A percentile compares a stretch with the other conserved stretches of the same genome.
Conservation (phyloP, 2,113 vertebrate genomes). For the Platysternon megacephalum region DNA sequence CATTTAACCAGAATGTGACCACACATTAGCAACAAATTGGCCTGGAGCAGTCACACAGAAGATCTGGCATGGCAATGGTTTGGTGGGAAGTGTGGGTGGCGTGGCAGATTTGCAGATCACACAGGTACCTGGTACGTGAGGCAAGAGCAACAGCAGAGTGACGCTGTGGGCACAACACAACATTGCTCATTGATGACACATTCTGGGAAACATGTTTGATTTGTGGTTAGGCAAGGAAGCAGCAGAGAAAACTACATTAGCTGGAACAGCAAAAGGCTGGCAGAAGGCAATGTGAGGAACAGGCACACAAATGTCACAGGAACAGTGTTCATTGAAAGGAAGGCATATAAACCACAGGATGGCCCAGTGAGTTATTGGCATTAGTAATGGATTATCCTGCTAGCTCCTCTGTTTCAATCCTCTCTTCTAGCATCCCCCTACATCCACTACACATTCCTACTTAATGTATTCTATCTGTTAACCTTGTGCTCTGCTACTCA, state of each 20-base stretch:
- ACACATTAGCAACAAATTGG: neutral
- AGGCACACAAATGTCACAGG: neutral
- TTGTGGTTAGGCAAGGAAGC: neutral
- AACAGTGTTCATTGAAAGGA: neutral
- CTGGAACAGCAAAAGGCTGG: neutral
- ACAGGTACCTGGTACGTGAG: neutral
- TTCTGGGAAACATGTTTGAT: neutral
- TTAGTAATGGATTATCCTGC: neutral
- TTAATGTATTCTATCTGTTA: neutral
- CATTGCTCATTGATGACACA: neutral
- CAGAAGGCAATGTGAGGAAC: neutral
- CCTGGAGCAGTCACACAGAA: neutral
- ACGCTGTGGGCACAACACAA: neutral
- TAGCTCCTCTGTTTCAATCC: neutral
- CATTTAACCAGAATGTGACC: neutral
- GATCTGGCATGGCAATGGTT: neutral
- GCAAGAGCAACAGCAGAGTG: neutral
- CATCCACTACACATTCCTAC: neutral
- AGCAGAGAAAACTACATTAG: neutral
- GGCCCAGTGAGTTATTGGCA: neutral
- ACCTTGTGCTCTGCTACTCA: neutral
- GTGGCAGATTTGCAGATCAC: neutral
- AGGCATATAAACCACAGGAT: neutral
- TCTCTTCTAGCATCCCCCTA: neutral
- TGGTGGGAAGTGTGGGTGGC: neutral